Evolutionary conservation across 2,888 invertebrate species (phyloP).

Genomic region (Pycnomerus fuliginosus): DNA sequence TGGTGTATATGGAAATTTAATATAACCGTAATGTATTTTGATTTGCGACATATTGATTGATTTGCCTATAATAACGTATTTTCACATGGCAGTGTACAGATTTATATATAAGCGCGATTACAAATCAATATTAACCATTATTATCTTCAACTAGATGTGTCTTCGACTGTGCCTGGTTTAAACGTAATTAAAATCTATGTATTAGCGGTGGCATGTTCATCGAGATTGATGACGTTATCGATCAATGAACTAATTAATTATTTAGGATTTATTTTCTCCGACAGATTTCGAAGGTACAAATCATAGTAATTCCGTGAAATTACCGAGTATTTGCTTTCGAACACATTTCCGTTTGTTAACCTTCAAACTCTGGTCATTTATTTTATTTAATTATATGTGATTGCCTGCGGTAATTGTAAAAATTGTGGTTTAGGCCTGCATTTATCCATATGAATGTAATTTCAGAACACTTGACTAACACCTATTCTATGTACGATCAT

Average conservation of each 20-base stretch:
- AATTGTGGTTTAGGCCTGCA: slow-evolving; percentile 21
- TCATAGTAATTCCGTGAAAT: slow-evolving; percentile 22
- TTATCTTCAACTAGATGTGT: slow-evolving; percentile 23
- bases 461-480: slow-evolving; percentile 19
- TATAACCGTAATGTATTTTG: slow-evolving; percentile 25
- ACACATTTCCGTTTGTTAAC: slow-evolving; percentile 24
- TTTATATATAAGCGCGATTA: slow-evolving; percentile 24
- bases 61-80: slow-evolving; percentile 24
- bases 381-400: slow-evolving; percentile 20
- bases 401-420: slow-evolving; percentile 16
- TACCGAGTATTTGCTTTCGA: slow-evolving; percentile 23
- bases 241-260: slow-evolving; percentile 12
- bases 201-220: slow-evolving; percentile 15
- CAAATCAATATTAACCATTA: slow-evolving; percentile 26
- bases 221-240: slow-evolving; percentile 13
- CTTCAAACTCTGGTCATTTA: slow-evolving; percentile 23
- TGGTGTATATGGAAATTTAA: slow-evolving; percentile 21
- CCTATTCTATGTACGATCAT: slow-evolving; percentile 24
- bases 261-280: no score
- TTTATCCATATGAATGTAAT: slow-evolving; percentile 21
- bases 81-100: slow-evolving; percentile 23
- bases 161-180: slow-evolving; percentile 9
- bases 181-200: slow-evolving; percentile 13
- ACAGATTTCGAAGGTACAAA: slow-evolving; percentile 10
- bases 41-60: slow-evolving; percentile 25